Percentiles rank a stretch among this genome's conserved stretches.
Evolutionary conservation across 2,888 invertebrate species (phyloP).

Genomic region (Drymonia ruficornis): DNA sequence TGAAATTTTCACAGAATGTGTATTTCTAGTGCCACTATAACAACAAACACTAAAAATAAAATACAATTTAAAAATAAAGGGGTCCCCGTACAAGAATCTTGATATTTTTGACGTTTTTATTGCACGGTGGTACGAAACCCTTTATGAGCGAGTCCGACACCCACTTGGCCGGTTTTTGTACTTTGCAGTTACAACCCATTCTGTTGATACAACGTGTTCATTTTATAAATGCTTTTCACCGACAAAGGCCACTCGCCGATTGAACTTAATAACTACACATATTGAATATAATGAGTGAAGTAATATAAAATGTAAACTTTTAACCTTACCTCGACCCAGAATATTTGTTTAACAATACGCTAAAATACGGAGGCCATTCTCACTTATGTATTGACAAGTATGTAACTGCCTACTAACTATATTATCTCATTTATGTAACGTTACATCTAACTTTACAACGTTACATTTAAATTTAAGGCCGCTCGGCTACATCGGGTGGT

Average conservation of each 20-base stretch:
- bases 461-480: not conserved
- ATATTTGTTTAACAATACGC: slow-evolving; percentile 1
- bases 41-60: too few relatives aligned
- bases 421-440: not conserved
- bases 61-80: too few relatives aligned
- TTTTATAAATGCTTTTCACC: not conserved
- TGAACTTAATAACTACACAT: slow-evolving; percentile 16
- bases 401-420: not conserved
- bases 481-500: too few relatives aligned
- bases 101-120: too few relatives aligned
- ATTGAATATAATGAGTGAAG: slow-evolving; percentile 29
- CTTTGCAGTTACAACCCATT: too few relatives aligned
- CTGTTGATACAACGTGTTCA: too few relatives aligned
- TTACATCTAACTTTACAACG: not conserved
- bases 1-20: too few relatives aligned
- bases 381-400: not conserved
- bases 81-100: too few relatives aligned
- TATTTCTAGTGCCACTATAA: too few relatives aligned
- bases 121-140: too few relatives aligned
- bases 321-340: slow-evolving; percentile 1
- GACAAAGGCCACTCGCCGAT: not conserved
- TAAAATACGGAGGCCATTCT: not conserved
- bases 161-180: too few relatives aligned
- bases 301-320: slow-evolving; percentile 8
- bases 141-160: too few relatives aligned